These are phyloP conservation scores for Sus cebifrons DNA, from an alignment of 2,797 vertebrate genomes.

Conservation along the genomic window DNA sequence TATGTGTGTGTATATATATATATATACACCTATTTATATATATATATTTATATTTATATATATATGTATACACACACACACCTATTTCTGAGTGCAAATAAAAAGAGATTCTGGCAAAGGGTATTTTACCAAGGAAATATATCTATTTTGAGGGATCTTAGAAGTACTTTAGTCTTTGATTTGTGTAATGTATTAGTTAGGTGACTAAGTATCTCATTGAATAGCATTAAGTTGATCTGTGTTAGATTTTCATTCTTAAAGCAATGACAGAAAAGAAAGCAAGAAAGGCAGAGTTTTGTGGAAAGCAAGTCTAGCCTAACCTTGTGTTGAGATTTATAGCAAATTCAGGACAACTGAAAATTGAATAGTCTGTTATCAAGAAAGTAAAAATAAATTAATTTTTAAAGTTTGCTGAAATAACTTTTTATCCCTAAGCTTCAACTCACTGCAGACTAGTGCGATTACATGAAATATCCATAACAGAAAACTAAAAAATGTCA, in stretches of 20 bases:
- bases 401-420: not conserved
- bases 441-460: not conserved
- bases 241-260: constrained; percentile 20
- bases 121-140: not conserved
- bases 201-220: not conserved
- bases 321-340: not conserved
- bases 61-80: no score
- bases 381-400: constrained; percentile 54
- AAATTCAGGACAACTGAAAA: not conserved
- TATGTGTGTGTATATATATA: no score
- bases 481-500: constrained; percentile 18
- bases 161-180: not conserved
- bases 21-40: no score
- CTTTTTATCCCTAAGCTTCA: not conserved
- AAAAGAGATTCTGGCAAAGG: not conserved
- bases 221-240: constrained; percentile 8
- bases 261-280: not conserved
- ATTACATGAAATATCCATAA: not conserved
- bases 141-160: not conserved
- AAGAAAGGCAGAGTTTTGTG: not conserved
- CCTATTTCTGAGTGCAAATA: not conserved
- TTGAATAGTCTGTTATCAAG: not conserved
- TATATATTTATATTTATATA: no score
- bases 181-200: not conserved
- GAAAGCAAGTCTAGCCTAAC: not conserved